phyloP scores from a whole-genome alignment of 2,888 invertebrate genomes.

The Catotricha subobsoleta region DNA sequence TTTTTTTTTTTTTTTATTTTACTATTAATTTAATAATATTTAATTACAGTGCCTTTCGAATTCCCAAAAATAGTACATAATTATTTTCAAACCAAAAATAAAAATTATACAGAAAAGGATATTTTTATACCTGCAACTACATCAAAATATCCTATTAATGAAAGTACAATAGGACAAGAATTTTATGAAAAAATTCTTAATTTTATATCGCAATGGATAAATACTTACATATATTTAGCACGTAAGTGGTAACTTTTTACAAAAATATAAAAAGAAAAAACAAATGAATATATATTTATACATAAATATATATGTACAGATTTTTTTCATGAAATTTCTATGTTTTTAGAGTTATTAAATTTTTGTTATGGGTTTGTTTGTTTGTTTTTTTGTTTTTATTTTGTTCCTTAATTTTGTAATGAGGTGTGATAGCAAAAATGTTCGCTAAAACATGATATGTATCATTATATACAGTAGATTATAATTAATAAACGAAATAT shows the following conservation, averaged over 20 bases:
- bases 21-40: background rate
- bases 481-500: too few relatives aligned
- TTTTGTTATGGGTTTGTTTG: too few relatives aligned
- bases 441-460: too few relatives aligned
- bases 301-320: too few relatives aligned
- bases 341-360: too few relatives aligned
- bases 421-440: too few relatives aligned
- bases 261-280: too few relatives aligned
- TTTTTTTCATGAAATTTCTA: too few relatives aligned
- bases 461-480: too few relatives aligned
- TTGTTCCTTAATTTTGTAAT: too few relatives aligned
- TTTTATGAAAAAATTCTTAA: slow-evolving; percentile 34
- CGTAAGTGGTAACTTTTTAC: slow-evolving; percentile 50
- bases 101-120: background rate
- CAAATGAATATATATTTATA: too few relatives aligned
- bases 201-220: slow-evolving; percentile 51
- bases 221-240: slow-evolving; percentile 46
- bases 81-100: background rate
- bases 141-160: slow-evolving; percentile 6
- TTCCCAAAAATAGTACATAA: background rate
- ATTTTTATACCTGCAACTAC: slow-evolving; percentile 6
- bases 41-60: background rate
- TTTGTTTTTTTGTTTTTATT: too few relatives aligned
- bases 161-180: slow-evolving; percentile 2
- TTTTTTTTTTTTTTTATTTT: background rate